Evolutionary conservation across 2,797 vertebrate species (phyloP).

Genomic region (Trematomus bernacchii): DNA sequence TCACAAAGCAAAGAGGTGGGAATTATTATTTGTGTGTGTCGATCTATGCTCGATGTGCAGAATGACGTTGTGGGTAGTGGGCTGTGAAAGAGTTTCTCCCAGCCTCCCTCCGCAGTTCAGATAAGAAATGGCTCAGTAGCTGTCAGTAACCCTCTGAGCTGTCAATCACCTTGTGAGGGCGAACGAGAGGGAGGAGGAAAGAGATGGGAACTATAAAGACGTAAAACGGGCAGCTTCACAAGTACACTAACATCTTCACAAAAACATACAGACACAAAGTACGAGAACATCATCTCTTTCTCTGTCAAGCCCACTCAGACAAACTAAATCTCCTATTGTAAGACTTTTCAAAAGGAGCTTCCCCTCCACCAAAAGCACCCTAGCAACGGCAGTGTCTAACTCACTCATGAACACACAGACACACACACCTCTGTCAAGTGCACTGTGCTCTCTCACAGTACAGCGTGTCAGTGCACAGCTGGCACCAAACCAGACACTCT

Average conservation of each 20-base stretch:
- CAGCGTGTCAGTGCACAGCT: constrained; percentile 55
- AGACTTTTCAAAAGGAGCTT: constrained; percentile 83
- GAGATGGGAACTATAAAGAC: background rate
- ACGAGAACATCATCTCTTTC: too few relatives aligned
- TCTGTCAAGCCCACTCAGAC: background rate
- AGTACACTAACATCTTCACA: background rate
- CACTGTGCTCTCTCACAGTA: constrained; percentile 34
- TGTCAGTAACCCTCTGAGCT: constrained; percentile 63
- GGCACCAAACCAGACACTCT: constrained; percentile 43
- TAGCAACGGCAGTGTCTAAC: constrained; percentile 46
- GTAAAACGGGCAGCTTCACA: background rate
- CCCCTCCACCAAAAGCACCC: constrained; percentile 36
- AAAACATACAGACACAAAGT: background rate
- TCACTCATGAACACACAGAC: background rate
- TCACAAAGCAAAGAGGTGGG: constrained; percentile 5
- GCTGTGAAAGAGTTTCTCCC: constrained; percentile 65
- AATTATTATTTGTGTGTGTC: constrained; percentile 18
- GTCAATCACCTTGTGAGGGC: constrained; percentile 63
- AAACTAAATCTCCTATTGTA: constrained; percentile 79
- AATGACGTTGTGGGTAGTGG: constrained; percentile 36
- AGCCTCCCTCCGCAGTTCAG: constrained; percentile 52
- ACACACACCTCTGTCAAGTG: constrained; percentile 41
- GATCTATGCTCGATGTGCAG: constrained; percentile 21
- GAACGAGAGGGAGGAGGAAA: constrained; percentile 8
- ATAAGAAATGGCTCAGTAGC: constrained; percentile 54